Evolutionary conservation across 2,113 vertebrate genomes (phyloP).

Genomic region (Hassar affinis): DNA sequence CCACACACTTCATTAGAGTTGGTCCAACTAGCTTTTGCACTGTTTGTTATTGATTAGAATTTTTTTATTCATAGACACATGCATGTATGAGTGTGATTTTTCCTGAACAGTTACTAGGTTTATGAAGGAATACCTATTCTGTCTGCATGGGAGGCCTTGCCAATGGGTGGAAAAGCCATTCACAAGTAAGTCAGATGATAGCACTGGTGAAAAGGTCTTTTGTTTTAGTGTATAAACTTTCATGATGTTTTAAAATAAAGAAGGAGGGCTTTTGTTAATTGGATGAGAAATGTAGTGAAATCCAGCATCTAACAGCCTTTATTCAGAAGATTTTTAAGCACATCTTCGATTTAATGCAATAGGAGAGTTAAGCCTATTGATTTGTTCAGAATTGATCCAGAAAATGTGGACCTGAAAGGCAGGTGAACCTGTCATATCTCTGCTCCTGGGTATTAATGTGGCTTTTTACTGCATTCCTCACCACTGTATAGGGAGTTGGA

Average conservation of each 20-base stretch:
- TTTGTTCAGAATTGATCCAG: background rate
- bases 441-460: background rate
- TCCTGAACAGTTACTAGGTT: conserved; percentile 76
- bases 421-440: background rate
- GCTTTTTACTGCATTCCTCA: conserved; percentile 17
- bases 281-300: background rate
- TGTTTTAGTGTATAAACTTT: background rate
- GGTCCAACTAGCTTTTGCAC: background rate
- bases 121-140: conserved; percentile 94
- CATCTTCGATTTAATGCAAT: background rate
- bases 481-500: conserved; percentile 81
- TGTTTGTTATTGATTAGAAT: background rate
- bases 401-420: background rate
- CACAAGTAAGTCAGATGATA: conserved; percentile 83
- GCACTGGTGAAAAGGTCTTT: background rate
- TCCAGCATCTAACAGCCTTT: background rate
- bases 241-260: background rate
- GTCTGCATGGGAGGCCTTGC: conserved; percentile 92
- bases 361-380: background rate
- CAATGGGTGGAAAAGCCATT: conserved; percentile 91
- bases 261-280: background rate
- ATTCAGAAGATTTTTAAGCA: background rate
- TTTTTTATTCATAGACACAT: background rate
- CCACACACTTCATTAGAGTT: background rate
- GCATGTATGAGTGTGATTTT: background rate